Evolutionary conservation across 2,797 vertebrate species (phyloP), one percentile per base, ranked within the genome.

Genomic region (Urosaurus nigricauda): DNA sequence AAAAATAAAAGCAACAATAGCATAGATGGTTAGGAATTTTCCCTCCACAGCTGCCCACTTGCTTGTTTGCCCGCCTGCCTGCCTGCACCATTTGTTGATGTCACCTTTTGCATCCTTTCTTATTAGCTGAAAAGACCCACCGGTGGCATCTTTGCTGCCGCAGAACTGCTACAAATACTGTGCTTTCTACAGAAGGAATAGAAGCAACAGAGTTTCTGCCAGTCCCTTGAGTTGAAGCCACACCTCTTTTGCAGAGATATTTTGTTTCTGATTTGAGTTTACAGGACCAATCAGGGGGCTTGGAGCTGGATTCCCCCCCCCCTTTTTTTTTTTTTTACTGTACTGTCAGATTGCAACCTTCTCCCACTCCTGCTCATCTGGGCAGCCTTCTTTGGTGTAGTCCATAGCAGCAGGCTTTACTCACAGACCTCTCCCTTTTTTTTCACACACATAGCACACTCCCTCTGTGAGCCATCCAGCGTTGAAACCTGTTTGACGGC

Each of bases 191-290:
- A 91, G 6, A 32, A 68, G 65, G 84, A 85, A 90, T 87, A n/a
- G 84, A 79, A 94, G 94, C 92, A 92, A 83, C 87, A 24, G 93
- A 91, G 87, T 94, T 94, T 93, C 84, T 90, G 92, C 91, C 89
- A 89, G 58, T 88, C 90, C 68, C 58, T 16, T 81, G 93, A 91
- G 73, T 87, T 81, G 88, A 93, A 88, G 79, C 96, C 94, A 84
- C 97, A 93, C 97, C 97, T 95, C 94, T 96, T 94, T 95, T 96
- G 97, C 97, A 91, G 95, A 85, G 93, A 78, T 75, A 87, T 43
- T 87, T 88, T 68, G 87, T 71, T 85, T 19, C 85, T 83, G 92
- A 96, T 94, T 77, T 92, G 73, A 81, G 88, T 85, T 4, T 73
- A 84, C 47, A 75, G 83, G 87, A n/a, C 97, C 97, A 96, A 96